These are phyloP conservation scores for Willisornis vidua DNA, from an alignment of 2,113 vertebrate species.

Conservation along the genomic window DNA sequence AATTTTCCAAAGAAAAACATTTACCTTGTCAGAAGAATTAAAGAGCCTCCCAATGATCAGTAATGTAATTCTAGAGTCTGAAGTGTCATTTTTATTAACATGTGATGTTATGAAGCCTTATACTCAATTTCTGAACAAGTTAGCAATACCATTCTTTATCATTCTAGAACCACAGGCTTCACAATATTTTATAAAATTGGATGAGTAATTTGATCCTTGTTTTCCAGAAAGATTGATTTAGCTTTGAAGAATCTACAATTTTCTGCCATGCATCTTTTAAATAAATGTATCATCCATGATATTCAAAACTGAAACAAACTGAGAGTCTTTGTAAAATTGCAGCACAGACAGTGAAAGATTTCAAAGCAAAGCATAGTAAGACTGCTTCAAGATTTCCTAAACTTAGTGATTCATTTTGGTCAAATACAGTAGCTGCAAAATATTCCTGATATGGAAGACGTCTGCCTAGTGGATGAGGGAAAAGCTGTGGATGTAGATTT, in stretches of 20 bases:
- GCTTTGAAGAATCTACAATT: neutral
- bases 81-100: neutral
- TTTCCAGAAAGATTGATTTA: neutral
- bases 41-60: neutral
- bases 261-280: neutral
- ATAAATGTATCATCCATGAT: neutral
- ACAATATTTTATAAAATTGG: neutral
- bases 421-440: neutral
- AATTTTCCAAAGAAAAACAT: neutral
- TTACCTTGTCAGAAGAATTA: neutral
- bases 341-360: neutral
- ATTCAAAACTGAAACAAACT: neutral
- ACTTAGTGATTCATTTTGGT: neutral
- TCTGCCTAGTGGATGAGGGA: neutral
- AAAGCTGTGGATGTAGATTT: neutral
- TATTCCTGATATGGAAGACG: accelerated
- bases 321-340: neutral
- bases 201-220: neutral
- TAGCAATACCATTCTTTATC: neutral
- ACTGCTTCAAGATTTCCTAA: neutral
- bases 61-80: neutral
- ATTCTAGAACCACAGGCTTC: neutral
- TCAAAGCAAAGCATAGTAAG: neutral
- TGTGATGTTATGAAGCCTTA: neutral
- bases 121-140: neutral